A percentile compares a stretch with the other conserved stretches of the same genome.
Conservation (phyloP, 2,797 vertebrate species). For the Danionella dracula region DNA sequence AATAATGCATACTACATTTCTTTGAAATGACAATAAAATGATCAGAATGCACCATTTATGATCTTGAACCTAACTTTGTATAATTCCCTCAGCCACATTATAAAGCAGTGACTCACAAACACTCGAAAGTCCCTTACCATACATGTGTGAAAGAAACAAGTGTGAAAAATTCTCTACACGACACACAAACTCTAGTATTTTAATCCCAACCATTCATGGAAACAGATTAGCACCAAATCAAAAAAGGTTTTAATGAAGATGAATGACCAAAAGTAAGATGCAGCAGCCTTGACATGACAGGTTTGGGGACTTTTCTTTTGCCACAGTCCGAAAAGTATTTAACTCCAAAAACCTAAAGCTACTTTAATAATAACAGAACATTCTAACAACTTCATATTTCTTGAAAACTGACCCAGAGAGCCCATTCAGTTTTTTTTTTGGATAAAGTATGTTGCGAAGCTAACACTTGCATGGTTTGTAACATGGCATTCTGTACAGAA, state of each 20-base stretch:
- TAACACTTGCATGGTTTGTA: neutral
- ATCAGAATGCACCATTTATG: neutral
- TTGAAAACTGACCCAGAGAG: too few relatives aligned
- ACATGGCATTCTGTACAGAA: neutral
- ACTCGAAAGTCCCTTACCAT: neutral
- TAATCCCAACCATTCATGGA: neutral
- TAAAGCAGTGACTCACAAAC: neutral
- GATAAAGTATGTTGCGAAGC: neutral
- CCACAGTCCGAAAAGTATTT: too few relatives aligned
- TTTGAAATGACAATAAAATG: neutral
- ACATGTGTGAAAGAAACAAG: neutral
- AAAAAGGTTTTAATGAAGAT: neutral
- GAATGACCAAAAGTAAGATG: neutral
- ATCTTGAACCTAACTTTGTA: conserved; percentile 2
- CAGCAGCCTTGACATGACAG: neutral
- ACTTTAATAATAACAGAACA: too few relatives aligned
- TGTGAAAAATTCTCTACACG: neutral
- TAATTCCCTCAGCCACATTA: neutral
- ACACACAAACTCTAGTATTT: neutral
- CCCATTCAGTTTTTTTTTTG: neutral
- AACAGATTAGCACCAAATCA: neutral
- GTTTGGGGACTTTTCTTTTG: neutral
- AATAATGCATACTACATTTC: neutral
- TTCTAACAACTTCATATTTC: too few relatives aligned
- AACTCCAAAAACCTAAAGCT: too few relatives aligned